Evolutionary conservation across 2,113 vertebrate species (phyloP), one percentile per base, ranked within the genome.

Genomic region (Jaculus jaculus): DNA sequence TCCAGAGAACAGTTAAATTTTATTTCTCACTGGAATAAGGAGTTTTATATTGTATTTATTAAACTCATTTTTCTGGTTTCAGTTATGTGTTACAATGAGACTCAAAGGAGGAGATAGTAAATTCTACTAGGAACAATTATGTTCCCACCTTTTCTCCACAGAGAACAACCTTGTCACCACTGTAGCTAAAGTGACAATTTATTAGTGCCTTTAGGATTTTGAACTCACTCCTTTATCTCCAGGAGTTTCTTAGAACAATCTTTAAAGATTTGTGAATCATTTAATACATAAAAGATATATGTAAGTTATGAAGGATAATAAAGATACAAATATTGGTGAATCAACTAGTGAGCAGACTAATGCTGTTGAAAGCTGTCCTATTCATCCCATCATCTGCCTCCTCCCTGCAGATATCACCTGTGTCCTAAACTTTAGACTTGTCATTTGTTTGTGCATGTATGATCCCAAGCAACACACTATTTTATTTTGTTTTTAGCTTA

Each of bases 401-500:
- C 28, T 34, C 32, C 73, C 26, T 81, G 26, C 32, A 54, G 34
- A 61, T 47, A 77, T 80, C 16, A 83, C 18, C 28, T 79, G 1
- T 26, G 24, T 61, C 7, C 28, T 72, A 3, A n/a, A 82, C 83
- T 86, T 93, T 87, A 21, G 51, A 66, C 51, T 89, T 32, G 39
- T 61, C 20, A 54, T 88, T 87, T 90, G 7, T 23, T 65, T 92
- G 83, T 32, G 28, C 12, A 42, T 63, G 7, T 16, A 68, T 11
- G n/a, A 61, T 78, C 26, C 12, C 32, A 94, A 92, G 75, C 7
- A 87, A 30, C 74, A 17, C 61, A 30, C 26, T 72, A 39, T 87
- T 90, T 87, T 28, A 90, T 74, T 74, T 89, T 92, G 5, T 26
- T 94, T 94, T 93, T 39, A 93, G 60, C 18, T 74, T 80, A 18